Conservation (phyloP, 30 jellyfish, hydroid and myxozoan genomes). For the Pseudorhiza aurosa region DNA sequence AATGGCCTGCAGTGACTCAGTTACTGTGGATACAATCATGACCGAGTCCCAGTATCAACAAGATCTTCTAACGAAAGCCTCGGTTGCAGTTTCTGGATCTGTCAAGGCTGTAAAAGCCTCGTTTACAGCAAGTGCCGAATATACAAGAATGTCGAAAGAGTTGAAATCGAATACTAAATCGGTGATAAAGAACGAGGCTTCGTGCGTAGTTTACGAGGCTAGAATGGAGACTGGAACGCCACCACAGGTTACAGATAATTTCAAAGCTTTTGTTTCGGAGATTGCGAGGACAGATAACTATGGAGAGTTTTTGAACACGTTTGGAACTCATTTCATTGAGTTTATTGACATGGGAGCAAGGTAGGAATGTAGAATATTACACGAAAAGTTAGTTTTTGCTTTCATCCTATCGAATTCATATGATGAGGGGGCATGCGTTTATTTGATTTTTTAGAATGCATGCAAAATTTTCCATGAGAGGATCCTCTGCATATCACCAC, state of each 20-base stretch:
- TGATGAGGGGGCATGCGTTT: too few species aligned
- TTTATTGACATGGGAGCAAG: constrained; percentile 53
- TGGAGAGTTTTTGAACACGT: constrained; percentile 27
- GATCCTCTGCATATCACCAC: too few species aligned
- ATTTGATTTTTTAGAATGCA: too few species aligned
- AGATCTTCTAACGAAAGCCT: constrained; percentile 27
- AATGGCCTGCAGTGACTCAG: constrained; percentile 34
- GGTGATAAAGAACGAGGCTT: constrained; percentile 36
- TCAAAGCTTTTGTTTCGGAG: constrained; percentile 9
- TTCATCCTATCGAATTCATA: too few species aligned
- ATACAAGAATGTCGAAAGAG: constrained; percentile 27
- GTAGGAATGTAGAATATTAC: too few species aligned
- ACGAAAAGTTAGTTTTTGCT: too few species aligned
- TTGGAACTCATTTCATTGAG: constrained; percentile 48
- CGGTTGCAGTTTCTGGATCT: constrained; percentile 16
- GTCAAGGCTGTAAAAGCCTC: constrained; percentile 17
- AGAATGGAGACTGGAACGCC: constrained; percentile 35
- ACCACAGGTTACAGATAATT: constrained; percentile 35
- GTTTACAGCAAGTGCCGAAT: constrained; percentile 49
- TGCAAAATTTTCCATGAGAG: too few species aligned
- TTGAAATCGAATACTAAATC: constrained; percentile 38
- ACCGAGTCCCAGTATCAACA: constrained; percentile 40
- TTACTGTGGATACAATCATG: constrained; percentile 20
- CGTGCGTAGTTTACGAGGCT: constrained; percentile 36
- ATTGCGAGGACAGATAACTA: neutral